Conservation (phyloP, 1,140 invertebrate species). For the Sinella curviseta region DNA sequence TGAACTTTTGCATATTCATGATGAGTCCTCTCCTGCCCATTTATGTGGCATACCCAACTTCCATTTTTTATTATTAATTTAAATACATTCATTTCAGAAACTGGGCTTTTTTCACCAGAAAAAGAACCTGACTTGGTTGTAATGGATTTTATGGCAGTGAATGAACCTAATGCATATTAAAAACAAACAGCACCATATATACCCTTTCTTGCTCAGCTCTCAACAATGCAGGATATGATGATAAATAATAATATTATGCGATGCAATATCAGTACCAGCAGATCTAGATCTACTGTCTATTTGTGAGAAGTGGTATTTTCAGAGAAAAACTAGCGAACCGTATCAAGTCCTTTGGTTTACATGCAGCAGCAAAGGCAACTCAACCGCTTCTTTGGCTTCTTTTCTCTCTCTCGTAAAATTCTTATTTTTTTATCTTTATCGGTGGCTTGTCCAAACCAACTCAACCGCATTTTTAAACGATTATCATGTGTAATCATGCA, state of each 20-base stretch:
- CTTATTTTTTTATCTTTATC: background rate
- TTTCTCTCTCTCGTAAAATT: no score
- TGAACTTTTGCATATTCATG: background rate
- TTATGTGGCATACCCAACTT: no score
- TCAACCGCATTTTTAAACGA: constrained; percentile 6
- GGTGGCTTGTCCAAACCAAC: background rate
- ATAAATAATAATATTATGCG: no score
- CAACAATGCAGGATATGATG: background rate
- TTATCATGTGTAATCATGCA: constrained; percentile 23
- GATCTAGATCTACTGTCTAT: background rate
- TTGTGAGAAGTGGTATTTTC: background rate
- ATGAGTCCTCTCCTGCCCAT: no score
- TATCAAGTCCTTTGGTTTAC: background rate
- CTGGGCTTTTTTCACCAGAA: no score
- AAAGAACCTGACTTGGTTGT: no score
- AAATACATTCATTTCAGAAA: no score
- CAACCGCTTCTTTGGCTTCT: background rate
- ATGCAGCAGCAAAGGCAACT: background rate
- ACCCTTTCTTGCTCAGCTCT: no score
- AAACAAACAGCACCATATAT: background rate
- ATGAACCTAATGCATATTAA: no score
- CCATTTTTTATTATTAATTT: no score
- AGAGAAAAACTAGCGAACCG: background rate
- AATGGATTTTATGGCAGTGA: no score
- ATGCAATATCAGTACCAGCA: no score